Percentiles rank a stretch among this genome's conserved stretches.
These are phyloP conservation scores for Otolemur garnettii DNA, from an alignment of 2,113 vertebrate genomes.

Conservation along the genomic window DNA sequence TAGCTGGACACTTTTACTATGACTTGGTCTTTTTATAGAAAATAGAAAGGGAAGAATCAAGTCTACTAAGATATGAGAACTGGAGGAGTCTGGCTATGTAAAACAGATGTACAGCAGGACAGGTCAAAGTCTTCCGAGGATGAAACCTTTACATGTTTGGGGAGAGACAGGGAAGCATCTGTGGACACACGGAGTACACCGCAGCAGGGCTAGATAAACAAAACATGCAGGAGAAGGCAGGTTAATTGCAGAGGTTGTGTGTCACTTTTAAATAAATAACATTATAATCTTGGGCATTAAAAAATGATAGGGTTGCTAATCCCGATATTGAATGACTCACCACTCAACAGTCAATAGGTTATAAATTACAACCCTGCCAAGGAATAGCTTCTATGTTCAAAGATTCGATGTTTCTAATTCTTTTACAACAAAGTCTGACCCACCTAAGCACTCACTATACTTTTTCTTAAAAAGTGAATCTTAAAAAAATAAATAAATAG, in stretches of 20 bases:
- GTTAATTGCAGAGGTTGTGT: neutral
- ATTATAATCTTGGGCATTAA: neutral
- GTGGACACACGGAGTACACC: rapidly evolving
- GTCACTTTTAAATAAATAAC: constrained; percentile 6
- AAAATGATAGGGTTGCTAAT: neutral
- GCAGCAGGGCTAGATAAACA: neutral
- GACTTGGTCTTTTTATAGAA: neutral
- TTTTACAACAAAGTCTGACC: neutral
- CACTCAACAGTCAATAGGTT: neutral
- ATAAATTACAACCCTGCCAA: neutral
- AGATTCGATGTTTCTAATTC: neutral
- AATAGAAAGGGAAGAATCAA: neutral
- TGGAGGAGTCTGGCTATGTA: neutral
- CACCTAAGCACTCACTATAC: neutral
- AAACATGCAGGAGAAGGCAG: neutral
- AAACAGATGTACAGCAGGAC: neutral
- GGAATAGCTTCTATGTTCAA: neutral
- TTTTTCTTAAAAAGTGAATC: neutral
- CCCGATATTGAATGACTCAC: neutral
- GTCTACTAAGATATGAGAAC: neutral
- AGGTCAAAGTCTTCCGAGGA: neutral
- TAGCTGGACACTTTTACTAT: neutral
- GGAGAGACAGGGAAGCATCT: neutral
- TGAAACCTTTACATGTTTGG: neutral
- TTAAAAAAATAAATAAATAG: too few species aligned